Conservation (phyloP, 2,888 invertebrate species). For the Lepas anatifera region DNA sequence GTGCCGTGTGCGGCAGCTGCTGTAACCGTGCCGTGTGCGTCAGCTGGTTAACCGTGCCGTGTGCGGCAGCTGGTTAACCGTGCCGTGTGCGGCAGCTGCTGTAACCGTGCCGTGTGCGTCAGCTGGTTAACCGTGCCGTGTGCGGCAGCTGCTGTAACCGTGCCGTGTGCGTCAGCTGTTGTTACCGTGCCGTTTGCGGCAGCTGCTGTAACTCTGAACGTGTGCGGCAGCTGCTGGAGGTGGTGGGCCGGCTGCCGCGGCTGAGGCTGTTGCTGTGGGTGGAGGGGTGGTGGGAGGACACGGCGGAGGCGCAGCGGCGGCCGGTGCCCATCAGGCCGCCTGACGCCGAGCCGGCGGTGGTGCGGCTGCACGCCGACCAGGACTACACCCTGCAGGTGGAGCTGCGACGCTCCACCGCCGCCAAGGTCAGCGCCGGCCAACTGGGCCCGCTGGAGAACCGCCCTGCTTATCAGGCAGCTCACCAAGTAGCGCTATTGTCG, state of each 20-base stretch:
- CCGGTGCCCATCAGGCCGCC: background rate
- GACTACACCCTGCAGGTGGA: slow-evolving; percentile 54
- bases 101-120: background rate
- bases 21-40: too few relatives aligned
- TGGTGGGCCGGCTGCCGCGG: slow-evolving; percentile 5
- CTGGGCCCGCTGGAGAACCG: too few relatives aligned
- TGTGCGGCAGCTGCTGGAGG: slow-evolving; percentile 2
- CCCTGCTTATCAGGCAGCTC: too few relatives aligned
- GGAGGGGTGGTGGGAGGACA: slow-evolving; percentile 11
- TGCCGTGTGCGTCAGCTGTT: background rate
- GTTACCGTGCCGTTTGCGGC: background rate
- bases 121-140: background rate
- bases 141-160: background rate
- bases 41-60: too few relatives aligned
- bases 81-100: background rate
- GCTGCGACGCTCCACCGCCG: slow-evolving; percentile 30
- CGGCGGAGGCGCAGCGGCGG: background rate
- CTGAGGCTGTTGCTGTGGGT: background rate
- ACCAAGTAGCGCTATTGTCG: too few relatives aligned
- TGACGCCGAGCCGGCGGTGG: slow-evolving; percentile 37
- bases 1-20: too few relatives aligned
- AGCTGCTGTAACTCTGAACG: background rate
- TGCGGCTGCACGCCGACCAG: slow-evolving; percentile 51
- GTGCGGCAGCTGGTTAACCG: background rate
- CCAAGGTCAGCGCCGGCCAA: slow-evolving; percentile 29